Evolutionary conservation across 2,888 invertebrate species (phyloP).

Genomic region (Pilophorus perplexus): DNA sequence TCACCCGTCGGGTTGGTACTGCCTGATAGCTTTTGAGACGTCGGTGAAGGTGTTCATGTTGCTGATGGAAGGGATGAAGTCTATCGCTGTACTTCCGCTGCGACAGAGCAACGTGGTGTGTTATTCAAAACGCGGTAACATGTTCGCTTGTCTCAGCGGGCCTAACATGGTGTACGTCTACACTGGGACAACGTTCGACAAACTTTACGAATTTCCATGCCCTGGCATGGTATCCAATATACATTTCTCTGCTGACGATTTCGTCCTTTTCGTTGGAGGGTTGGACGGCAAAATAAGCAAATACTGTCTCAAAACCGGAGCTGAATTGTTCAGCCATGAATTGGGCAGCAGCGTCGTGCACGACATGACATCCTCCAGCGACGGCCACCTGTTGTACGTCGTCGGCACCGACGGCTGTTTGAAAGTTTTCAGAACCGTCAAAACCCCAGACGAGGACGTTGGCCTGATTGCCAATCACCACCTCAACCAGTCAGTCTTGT

Average conservation of each 20-base stretch:
- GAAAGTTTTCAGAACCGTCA: conserved; percentile 53
- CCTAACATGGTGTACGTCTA: conserved; percentile 84
- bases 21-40: conserved; percentile 85
- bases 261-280: conserved; percentile 14
- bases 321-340: conserved; percentile 65
- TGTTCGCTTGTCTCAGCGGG: conserved; percentile 84
- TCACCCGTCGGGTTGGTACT: conserved; percentile 73
- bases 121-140: conserved; percentile 82
- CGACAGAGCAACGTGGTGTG: conserved; percentile 72
- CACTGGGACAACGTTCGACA: conserved; percentile 76
- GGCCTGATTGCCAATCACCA: conserved; percentile 47
- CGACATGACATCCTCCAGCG: conserved; percentile 55
- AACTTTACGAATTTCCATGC: conserved; percentile 69
- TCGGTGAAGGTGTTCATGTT: conserved; percentile 85
- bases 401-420: conserved; percentile 69
- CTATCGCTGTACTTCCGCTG: conserved; percentile 67
- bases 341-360: conserved; percentile 53
- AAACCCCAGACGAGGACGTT: background rate
- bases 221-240: background rate
- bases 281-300: conserved; percentile 22
- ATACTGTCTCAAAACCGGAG: conserved; percentile 28
- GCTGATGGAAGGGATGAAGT: conserved; percentile 77
- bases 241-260: conserved; percentile 31
- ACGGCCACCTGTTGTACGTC: conserved; percentile 65
- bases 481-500: conserved; percentile 14